Conservation (phyloP, 1,140 invertebrate species). For the Chironomus striatipennis region DNA sequence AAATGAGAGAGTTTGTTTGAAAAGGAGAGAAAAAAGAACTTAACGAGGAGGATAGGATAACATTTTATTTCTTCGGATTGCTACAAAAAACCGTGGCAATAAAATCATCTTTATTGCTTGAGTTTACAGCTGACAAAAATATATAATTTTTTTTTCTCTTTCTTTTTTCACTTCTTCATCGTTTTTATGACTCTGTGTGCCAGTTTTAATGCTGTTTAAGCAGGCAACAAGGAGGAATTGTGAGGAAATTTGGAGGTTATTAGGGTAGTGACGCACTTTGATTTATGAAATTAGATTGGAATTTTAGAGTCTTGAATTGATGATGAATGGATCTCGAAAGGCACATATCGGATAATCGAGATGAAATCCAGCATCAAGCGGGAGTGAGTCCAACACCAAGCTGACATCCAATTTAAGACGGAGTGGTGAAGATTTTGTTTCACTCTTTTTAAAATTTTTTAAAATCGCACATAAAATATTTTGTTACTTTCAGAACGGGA, state of each 20-base stretch:
- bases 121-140: conserved; percentile 22
- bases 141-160: not conserved
- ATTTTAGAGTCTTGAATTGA: too few relatives aligned
- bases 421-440: too few relatives aligned
- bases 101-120: conserved; percentile 21
- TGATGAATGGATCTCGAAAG: too few relatives aligned
- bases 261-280: too few relatives aligned
- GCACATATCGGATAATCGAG: too few relatives aligned
- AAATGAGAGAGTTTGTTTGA: not conserved
- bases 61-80: conserved; percentile 23
- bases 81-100: not conserved
- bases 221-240: not conserved
- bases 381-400: too few relatives aligned
- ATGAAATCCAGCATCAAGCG: too few relatives aligned
- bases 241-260: not conserved
- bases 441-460: too few relatives aligned
- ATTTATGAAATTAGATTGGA: too few relatives aligned
- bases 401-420: too few relatives aligned
- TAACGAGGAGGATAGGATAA: conserved; percentile 18
- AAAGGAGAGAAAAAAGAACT: not conserved
- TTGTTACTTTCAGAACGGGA: too few relatives aligned
- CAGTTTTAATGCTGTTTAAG: conserved; percentile 21
- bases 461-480: too few relatives aligned
- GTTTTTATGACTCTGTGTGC: not conserved
- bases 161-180: not conserved